A percentile compares a stretch with the other conserved stretches of the same genome.
Evolutionary conservation across 2,888 invertebrate genomes (phyloP).

Genomic region (Athripsodes cinereus): DNA sequence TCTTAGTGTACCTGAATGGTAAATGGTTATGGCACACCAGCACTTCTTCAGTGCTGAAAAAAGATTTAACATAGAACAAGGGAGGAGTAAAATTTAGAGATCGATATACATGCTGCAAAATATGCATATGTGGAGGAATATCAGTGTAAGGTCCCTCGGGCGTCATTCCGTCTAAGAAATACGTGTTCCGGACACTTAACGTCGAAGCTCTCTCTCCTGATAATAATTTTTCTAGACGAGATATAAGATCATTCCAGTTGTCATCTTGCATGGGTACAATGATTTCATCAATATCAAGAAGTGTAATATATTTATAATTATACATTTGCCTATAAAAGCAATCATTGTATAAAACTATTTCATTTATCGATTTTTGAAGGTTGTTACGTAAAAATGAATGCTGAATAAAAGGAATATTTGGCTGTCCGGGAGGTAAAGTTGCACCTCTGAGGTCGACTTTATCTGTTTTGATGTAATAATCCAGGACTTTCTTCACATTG

Average conservation of each 20-base stretch:
- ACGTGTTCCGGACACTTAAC: slow-evolving; percentile 86
- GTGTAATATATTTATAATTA: slow-evolving; percentile 78
- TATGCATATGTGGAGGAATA: slow-evolving; percentile 83
- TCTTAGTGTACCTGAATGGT: slow-evolving; percentile 52
- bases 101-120: slow-evolving; percentile 86
- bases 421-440: slow-evolving; percentile 82
- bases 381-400: slow-evolving; percentile 85
- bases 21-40: slow-evolving; percentile 88
- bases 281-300: slow-evolving; percentile 90
- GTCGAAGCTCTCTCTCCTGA: slow-evolving; percentile 54
- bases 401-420: slow-evolving; percentile 81
- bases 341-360: slow-evolving; percentile 93
- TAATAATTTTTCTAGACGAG: slow-evolving; percentile 26
- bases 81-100: slow-evolving; percentile 88
- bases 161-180: slow-evolving; percentile 81
- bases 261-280: slow-evolving; percentile 77
- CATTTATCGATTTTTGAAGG: slow-evolving; percentile 90
- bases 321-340: slow-evolving; percentile 90
- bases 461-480: slow-evolving; percentile 58
- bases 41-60: slow-evolving; percentile 85
- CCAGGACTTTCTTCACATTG: slow-evolving; percentile 78
- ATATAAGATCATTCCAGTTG: slow-evolving; percentile 75
- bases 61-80: slow-evolving; percentile 88
- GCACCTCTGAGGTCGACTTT: slow-evolving; percentile 71
- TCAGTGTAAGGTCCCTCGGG: slow-evolving; percentile 72